phyloP scores from a whole-genome alignment of 2,113 vertebrate genomes.

The Dicentrarchus labrax region DNA sequence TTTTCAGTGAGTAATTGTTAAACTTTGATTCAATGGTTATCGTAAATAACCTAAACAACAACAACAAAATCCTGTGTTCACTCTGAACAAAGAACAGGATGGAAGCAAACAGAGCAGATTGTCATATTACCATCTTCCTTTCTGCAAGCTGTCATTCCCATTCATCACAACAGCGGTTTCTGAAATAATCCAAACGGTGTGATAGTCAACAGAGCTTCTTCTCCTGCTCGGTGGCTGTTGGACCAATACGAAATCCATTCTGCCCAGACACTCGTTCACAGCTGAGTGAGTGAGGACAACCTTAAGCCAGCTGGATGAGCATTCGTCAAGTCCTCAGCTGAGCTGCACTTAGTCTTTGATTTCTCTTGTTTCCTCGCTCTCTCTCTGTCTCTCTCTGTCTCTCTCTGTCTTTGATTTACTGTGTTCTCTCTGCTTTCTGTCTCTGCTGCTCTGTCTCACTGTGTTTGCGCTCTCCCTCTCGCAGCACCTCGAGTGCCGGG shows the following conservation, averaged over 20 bases:
- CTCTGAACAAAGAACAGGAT: neutral
- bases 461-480: constrained; percentile 52
- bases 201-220: constrained; percentile 34
- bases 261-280: constrained; percentile 43
- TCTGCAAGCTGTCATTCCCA: constrained; percentile 45
- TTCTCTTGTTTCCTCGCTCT: constrained; percentile 22
- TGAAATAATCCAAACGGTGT: constrained; percentile 67
- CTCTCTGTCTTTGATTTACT: constrained; percentile 17
- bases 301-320: constrained; percentile 50
- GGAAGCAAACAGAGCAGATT: constrained; percentile 14
- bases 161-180: constrained; percentile 51
- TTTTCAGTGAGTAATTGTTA: neutral
- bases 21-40: neutral
- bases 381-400: constrained; percentile 7
- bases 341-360: constrained; percentile 42
- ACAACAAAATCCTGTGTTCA: too few species aligned
- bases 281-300: constrained; percentile 57
- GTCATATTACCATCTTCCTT: constrained; percentile 77
- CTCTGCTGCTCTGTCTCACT: constrained; percentile 17
- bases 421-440: constrained; percentile 33
- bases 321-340: constrained; percentile 44
- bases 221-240: constrained; percentile 24
- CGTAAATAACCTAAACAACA: neutral
- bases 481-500: constrained; percentile 39
- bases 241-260: constrained; percentile 65